These are phyloP conservation scores for Drosophila mayaguana DNA, from an alignment of 2,888 invertebrate species.

Conservation along the genomic window DNA sequence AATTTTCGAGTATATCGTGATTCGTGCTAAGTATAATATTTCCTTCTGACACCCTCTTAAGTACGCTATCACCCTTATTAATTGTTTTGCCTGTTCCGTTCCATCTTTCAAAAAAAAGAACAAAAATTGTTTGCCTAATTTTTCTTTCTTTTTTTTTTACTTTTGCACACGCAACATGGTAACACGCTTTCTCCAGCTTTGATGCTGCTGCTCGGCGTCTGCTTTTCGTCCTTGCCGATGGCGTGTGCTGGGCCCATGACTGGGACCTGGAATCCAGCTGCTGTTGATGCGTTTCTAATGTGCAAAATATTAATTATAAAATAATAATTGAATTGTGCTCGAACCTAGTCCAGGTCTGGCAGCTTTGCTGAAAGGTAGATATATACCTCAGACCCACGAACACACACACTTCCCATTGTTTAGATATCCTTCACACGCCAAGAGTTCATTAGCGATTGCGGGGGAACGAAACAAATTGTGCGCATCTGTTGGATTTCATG, in stretches of 20 bases:
- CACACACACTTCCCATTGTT: constrained; percentile 35
- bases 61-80: constrained; percentile 49
- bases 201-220: constrained; percentile 18
- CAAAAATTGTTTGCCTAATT: constrained; percentile 57
- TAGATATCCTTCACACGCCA: constrained; percentile 65
- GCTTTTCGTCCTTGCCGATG: constrained; percentile 19
- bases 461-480: constrained; percentile 29
- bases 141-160: constrained; percentile 50
- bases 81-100: constrained; percentile 51
- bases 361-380: constrained; percentile 58
- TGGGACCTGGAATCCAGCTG: constrained; percentile 55
- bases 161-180: constrained; percentile 64
- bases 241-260: constrained; percentile 63
- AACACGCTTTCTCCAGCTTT: constrained; percentile 30
- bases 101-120: constrained; percentile 20
- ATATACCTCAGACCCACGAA: constrained; percentile 8
- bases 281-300: constrained; percentile 79
- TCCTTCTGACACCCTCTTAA: constrained; percentile 39
- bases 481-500: constrained; percentile 59
- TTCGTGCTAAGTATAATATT: constrained; percentile 30
- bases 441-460: constrained; percentile 66
- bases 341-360: constrained; percentile 39
- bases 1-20: constrained; percentile 22
- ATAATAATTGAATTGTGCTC: constrained; percentile 79
- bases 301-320: constrained; percentile 80